Evolutionary conservation across 2,888 invertebrate species (phyloP), one percentile per base, ranked within the genome.

Genomic region (Coronaproctus castanopsis): DNA sequence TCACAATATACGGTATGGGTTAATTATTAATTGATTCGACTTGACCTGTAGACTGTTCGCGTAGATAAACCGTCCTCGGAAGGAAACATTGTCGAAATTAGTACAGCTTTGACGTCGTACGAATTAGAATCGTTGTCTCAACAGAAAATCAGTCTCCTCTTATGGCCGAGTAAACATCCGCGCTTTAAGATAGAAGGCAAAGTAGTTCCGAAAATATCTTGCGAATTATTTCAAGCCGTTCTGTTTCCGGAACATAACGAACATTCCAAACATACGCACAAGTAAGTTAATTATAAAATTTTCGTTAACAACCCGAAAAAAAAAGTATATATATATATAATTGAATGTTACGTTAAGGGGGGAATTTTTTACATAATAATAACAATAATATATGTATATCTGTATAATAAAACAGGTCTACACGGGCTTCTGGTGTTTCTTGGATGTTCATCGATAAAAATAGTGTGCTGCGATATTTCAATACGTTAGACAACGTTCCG

Each of bases 401-500:
- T n/a, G n/a, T n/a, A n/a, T n/a, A n/a, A n/a, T n/a, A n/a, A n/a
- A n/a, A n/a, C 19, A 59, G 59, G 21, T 22, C 59, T 10, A 52
- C 58, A 76, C 59, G 61, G n/a, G 69, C 70, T 1, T 68, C 71
- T 23, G 88, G 88, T 10, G 71, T 87, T 60, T 85, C 86, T 1
- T 81, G 87, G 80, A 76, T 85, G 57, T 87, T 83, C 65, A 76
- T 89, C 56, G 85, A 85, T 67, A 81, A 81, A 62, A 83, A 83
- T 61, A 87, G 88, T 3, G 81, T 83, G 0, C 74, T 89, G 59
- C 80, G 83, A 49, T 89, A 86, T 71, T 83, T 84, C 62, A 81
- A 87, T 60, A 80, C 80, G 72, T 75, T 78, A 68, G 66, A 69
- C 53, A 66, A 66, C 48, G 62, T 68, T 20, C 61, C 63, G 20